A percentile compares a stretch with the other conserved stretches of the same genome.
phyloP scores from a whole-genome alignment of 2,888 invertebrate species.

The Leptopterna dolabrata region DNA sequence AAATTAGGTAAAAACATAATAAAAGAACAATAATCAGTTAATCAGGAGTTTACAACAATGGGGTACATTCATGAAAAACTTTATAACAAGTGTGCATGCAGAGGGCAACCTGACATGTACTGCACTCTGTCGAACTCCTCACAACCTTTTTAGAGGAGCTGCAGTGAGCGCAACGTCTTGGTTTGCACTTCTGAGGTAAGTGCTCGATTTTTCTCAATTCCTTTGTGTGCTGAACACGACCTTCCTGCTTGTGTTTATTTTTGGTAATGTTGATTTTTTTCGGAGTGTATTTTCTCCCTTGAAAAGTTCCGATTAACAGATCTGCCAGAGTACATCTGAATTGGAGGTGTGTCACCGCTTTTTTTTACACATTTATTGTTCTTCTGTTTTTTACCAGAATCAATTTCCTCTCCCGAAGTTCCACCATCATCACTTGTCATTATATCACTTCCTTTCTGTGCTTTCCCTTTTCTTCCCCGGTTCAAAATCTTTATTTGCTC shows the following conservation, averaged over 20 bases:
- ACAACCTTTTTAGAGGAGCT: slow-evolving; percentile 16
- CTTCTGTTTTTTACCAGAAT: background rate
- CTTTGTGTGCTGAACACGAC: background rate
- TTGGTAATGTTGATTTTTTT: background rate
- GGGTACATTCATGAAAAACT: slow-evolving; percentile 22
- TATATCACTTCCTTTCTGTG: background rate
- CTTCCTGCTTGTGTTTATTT: background rate
- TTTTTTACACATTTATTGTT: background rate
- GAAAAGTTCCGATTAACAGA: background rate
- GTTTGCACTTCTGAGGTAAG: background rate
- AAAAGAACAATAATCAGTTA: background rate
- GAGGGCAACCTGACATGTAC: slow-evolving; percentile 16
- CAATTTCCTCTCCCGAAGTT: background rate
- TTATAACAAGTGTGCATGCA: slow-evolving; percentile 12
- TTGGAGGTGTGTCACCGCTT: background rate
- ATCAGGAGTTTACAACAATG: slow-evolving; percentile 1
- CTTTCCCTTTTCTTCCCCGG: background rate
- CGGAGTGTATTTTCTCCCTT: background rate
- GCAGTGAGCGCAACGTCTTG: slow-evolving; percentile 1
- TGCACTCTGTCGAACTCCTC: slow-evolving; percentile 20
- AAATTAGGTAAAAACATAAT: background rate
- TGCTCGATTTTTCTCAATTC: background rate
- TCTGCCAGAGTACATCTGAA: slow-evolving; percentile 1
- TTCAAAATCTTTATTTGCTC: background rate
- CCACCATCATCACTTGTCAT: background rate